A percentile compares a stretch with the other conserved stretches of the same genome.
Evolutionary conservation across 2,113 vertebrate species (phyloP).

Genomic region (mouse (Mus musculus)): DNA sequence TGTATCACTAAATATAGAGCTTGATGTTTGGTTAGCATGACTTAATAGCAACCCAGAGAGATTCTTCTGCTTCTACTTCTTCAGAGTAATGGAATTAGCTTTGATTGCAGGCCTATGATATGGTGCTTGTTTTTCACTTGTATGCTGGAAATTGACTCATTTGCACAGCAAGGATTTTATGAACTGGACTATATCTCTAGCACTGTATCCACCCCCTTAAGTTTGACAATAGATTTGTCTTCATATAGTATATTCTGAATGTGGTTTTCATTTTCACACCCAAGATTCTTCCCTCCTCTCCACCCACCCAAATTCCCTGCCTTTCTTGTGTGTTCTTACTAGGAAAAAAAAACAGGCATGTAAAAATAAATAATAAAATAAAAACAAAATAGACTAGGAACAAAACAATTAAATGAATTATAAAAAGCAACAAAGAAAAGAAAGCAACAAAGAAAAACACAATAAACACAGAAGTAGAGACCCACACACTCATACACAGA

Average conservation of each 20-base stretch:
- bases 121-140: neutral
- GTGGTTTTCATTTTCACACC: neutral
- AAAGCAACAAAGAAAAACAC: neutral
- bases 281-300: neutral
- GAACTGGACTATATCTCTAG: neutral
- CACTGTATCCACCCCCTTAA: neutral
- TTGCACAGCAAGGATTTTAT: neutral
- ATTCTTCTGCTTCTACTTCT: neutral
- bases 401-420: neutral
- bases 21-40: too few relatives aligned
- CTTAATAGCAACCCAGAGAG: neutral
- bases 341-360: neutral
- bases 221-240: neutral
- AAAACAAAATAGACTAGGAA: neutral
- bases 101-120: neutral
- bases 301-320: neutral
- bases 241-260: neutral
- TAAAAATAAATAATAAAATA: neutral
- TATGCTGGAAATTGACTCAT: neutral
- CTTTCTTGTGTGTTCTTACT: neutral
- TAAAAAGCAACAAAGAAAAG: neutral
- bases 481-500: neutral
- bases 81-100: neutral
- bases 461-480: neutral
- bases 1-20: neutral